Conservation (phyloP, 2,797 vertebrate genomes). For the Intellagama lesueurii region DNA sequence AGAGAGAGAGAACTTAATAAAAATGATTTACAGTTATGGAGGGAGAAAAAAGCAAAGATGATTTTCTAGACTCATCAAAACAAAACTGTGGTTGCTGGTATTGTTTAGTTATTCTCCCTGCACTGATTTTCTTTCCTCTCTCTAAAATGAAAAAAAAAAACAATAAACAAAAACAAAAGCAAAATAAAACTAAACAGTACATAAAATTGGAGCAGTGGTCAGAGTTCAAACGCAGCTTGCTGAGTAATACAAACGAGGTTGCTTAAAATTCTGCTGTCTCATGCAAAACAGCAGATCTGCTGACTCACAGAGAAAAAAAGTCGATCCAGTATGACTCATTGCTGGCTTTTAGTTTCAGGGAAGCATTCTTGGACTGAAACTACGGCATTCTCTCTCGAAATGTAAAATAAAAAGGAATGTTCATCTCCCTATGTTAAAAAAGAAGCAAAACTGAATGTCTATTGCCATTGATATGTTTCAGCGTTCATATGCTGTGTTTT, state of each 20-base stretch:
- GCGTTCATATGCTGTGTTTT: neutral
- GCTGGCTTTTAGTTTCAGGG: conserved; percentile 50
- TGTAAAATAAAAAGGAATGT: neutral
- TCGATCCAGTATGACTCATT: conserved; percentile 57
- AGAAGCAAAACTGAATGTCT: neutral
- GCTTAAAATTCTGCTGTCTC: conserved; percentile 62
- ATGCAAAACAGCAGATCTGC: conserved; percentile 49
- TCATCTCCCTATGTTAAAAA: neutral
- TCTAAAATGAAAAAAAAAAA: neutral
- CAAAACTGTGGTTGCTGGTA: conserved; percentile 16
- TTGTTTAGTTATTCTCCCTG: neutral
- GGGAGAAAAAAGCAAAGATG: neutral
- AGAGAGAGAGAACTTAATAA: neutral
- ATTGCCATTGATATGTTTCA: neutral
- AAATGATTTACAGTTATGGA: neutral
- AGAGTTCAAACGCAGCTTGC: conserved; percentile 32
- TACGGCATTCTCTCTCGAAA: conserved; percentile 35
- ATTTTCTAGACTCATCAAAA: conserved; percentile 49
- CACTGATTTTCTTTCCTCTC: conserved; percentile 26
- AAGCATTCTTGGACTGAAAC: neutral
- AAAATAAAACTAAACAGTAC: neutral
- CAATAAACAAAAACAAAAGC: neutral
- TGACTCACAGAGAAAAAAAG: conserved; percentile 43
- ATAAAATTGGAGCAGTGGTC: conserved; percentile 24
- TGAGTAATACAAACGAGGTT: conserved; percentile 39